Base-by-base conservation (phyloP, 2,888 invertebrate genomes). In the Rhaphigaster nebulosa region DNA sequence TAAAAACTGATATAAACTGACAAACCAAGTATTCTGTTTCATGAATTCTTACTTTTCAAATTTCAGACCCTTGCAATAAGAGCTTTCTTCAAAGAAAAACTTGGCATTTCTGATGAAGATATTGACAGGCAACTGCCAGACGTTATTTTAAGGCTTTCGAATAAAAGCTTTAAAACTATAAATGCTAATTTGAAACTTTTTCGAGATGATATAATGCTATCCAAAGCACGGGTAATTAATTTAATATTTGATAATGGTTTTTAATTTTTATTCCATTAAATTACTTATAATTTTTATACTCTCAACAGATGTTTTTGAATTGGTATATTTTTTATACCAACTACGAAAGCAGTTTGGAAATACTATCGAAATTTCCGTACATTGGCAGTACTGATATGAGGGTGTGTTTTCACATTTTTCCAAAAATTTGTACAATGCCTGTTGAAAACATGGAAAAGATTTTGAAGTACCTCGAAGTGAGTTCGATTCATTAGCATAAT, bases 381-480 rank as follows among this genome's bases (percentile, higher is more conserved):
- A 70, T 89, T 45, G 89, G 70, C 5, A 10, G 18, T 89, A 76
- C 50, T n/a, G 89, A 89, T 6, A 65, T 89, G 20, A 89, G 52
- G 41, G 34, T 60, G 26, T 76, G 45, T 52, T 70, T 91, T 38
- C 89, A 91, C 20, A n/a, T 87, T 26, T 60, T 65, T 38, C 91
- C 91, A 20, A 91, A 91, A 90, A 91, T 91, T 34, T 52, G 60
- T 87, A 56, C 45, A 23, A 91, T 91, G 88, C 38, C 90, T 34
- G 70, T 45, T 41, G 91, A 88, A n/a, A 91, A 91, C 45, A 50
- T 90, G 54, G 87, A 52, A n/a, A 90, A 88, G 54, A 91, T 90
- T 1, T 80, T 90, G 13, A 60, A 34, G 41, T 88, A 90, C 54
- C 56, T 91, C 0, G 34, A 91, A 87, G 91, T 91, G 45, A 54